Percentiles rank a stretch among this genome's conserved stretches.
Evolutionary conservation across 2,888 invertebrate genomes (phyloP).

Genomic region (Blera fallax): DNA sequence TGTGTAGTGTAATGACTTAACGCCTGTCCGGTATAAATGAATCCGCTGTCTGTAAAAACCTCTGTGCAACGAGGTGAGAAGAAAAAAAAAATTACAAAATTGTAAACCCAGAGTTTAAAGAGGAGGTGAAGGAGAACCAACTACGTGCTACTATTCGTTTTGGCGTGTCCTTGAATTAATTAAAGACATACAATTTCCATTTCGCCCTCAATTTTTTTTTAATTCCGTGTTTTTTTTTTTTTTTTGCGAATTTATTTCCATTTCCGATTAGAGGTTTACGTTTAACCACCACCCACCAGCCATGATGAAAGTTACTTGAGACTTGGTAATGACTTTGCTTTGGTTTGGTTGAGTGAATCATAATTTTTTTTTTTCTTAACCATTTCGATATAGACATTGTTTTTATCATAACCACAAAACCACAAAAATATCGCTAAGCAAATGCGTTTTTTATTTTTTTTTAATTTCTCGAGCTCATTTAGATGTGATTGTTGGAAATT

Average conservation of each 20-base stretch:
- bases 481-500: slow-evolving; percentile 19
- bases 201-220: slow-evolving; percentile 44
- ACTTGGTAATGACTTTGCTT: slow-evolving; percentile 44
- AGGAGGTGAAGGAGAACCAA: slow-evolving; percentile 34
- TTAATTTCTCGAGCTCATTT: neutral
- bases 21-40: slow-evolving; percentile 2
- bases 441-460: neutral
- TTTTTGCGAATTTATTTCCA: slow-evolving; percentile 38
- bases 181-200: slow-evolving; percentile 59
- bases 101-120: slow-evolving; percentile 1
- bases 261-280: slow-evolving; percentile 52
- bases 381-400: neutral
- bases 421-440: slow-evolving; percentile 31
- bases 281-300: slow-evolving; percentile 6
- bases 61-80: slow-evolving; percentile 65
- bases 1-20: slow-evolving; percentile 50
- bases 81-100: slow-evolving; percentile 3
- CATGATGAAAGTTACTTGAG: slow-evolving; percentile 8
- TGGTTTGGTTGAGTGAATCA: slow-evolving; percentile 37
- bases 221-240: too few species aligned
- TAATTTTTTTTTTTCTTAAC: slow-evolving; percentile 1
- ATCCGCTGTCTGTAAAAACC: slow-evolving; percentile 13
- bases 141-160: neutral
- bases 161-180: slow-evolving; percentile 70
- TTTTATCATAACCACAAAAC: slow-evolving; percentile 23